phyloP scores from a whole-genome alignment of 2,888 invertebrate genomes.

The Drosophila longiperda region DNA sequence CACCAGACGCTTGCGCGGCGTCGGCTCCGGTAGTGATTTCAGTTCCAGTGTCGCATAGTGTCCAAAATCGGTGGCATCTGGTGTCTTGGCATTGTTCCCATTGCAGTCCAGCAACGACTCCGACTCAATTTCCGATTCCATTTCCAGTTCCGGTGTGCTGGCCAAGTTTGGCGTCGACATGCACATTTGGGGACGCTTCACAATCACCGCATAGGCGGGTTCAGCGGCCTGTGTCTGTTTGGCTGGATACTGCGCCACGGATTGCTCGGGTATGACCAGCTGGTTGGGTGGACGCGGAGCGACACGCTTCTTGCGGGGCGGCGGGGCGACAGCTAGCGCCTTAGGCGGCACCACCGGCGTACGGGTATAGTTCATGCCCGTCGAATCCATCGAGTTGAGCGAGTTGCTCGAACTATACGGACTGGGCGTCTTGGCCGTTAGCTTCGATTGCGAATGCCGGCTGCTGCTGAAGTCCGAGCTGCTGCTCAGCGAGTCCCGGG shows the following conservation, averaged over 20 bases:
- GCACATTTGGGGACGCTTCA: slow-evolving; percentile 80
- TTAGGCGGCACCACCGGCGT: slow-evolving; percentile 74
- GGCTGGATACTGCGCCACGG: slow-evolving; percentile 57
- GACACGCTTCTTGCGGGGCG: slow-evolving; percentile 84
- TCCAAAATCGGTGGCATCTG: slow-evolving; percentile 42
- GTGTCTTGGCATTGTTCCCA: slow-evolving; percentile 71
- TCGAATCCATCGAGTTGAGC: slow-evolving; percentile 85
- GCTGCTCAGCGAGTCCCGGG: slow-evolving; percentile 84
- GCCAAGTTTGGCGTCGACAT: slow-evolving; percentile 83
- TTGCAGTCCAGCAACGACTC: slow-evolving; percentile 77
- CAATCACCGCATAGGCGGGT: slow-evolving; percentile 67
- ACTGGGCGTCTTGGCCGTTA: slow-evolving; percentile 84
- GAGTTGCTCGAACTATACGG: slow-evolving; percentile 85
- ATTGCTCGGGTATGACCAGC: slow-evolving; percentile 81
- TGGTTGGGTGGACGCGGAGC: slow-evolving; percentile 85
- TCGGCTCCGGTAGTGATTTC: slow-evolving; percentile 81
- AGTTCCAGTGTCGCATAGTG: slow-evolving; percentile 71
- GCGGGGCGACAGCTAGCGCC: slow-evolving; percentile 66
- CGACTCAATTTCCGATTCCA: slow-evolving; percentile 10
- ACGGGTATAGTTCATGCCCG: slow-evolving; percentile 83
- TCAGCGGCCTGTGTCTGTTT: slow-evolving; percentile 27
- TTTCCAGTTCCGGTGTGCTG: slow-evolving; percentile 32
- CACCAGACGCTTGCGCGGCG: slow-evolving; percentile 81
- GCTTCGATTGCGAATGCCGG: slow-evolving; percentile 82
- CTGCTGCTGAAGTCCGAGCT: slow-evolving; percentile 85